phyloP scores from a whole-genome alignment of 1,140 invertebrate genomes.

The Musca vetustissima region DNA sequence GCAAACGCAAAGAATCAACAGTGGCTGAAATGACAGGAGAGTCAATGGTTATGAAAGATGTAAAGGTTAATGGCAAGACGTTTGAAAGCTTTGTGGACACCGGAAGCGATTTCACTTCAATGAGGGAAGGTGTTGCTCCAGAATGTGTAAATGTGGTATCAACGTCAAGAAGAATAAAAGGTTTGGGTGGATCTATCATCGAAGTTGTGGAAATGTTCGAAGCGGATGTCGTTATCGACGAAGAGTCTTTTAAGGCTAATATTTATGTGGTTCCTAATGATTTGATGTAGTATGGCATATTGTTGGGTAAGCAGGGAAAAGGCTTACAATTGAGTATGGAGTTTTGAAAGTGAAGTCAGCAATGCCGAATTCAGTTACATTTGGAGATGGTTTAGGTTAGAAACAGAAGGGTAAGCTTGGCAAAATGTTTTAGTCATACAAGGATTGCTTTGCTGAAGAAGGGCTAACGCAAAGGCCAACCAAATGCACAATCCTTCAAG shows the following conservation, averaged over 20 bases:
- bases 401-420: constrained; percentile 5
- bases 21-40: too few species aligned
- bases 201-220: not conserved
- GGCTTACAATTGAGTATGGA: not conserved
- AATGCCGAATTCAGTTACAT: not conserved
- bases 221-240: not conserved
- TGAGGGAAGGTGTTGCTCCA: not conserved
- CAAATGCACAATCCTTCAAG: constrained; percentile 45
- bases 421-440: not conserved
- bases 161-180: not conserved
- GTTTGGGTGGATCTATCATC: not conserved
- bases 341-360: not conserved
- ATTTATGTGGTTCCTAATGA: constrained; percentile 4
- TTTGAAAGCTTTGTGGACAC: not conserved
- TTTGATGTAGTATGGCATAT: not conserved
- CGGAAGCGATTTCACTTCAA: not conserved
- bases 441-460: constrained; percentile 23
- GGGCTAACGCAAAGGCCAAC: constrained; percentile 28
- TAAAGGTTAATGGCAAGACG: not conserved
- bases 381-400: not conserved
- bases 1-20: too few species aligned
- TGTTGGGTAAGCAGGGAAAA: constrained; percentile 9
- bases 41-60: too few species aligned
- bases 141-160: not conserved
- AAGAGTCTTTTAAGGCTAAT: not conserved